Percentiles rank a stretch among this genome's conserved stretches.
phyloP scores from a whole-genome alignment of 2,888 invertebrate species.

The Macrophya annulata region DNA sequence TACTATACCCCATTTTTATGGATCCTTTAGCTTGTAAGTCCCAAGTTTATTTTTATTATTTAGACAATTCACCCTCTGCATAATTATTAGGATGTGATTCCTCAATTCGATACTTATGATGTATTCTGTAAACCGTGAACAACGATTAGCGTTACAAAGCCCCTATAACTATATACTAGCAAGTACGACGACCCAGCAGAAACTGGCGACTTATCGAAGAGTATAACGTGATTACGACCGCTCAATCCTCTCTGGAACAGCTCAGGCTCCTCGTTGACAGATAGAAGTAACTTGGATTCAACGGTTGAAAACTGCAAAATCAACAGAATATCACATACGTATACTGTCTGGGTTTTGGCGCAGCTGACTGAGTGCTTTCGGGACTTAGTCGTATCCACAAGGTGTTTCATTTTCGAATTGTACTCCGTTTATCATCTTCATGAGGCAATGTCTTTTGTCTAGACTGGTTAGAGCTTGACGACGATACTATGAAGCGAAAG shows the following conservation, averaged over 20 bases:
- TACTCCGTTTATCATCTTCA: constrained; percentile 15
- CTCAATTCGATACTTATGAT: neutral
- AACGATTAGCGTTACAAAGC: neutral
- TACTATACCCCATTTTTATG: neutral
- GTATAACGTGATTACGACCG: constrained; percentile 42
- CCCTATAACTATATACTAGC: no score
- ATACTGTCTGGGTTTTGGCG: neutral
- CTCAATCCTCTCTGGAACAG: constrained; percentile 10
- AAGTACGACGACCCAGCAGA: constrained; percentile 2
- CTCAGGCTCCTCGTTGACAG: constrained; percentile 21
- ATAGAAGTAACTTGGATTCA: constrained; percentile 30
- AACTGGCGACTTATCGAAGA: constrained; percentile 17
- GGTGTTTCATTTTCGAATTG: constrained; percentile 18
- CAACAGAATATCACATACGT: constrained; percentile 50
- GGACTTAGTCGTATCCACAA: constrained; percentile 5
- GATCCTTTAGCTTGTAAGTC: neutral
- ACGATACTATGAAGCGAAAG: neutral
- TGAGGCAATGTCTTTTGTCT: neutral
- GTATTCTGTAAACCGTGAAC: constrained; percentile 8
- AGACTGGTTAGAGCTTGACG: neutral
- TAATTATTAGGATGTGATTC: neutral
- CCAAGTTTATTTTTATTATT: neutral
- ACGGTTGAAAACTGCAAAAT: constrained; percentile 55
- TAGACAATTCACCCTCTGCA: neutral
- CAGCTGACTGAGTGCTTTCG: neutral